These are phyloP conservation scores for Caenorhabditis sp. DNA, from an alignment of 2,888 invertebrate genomes.

Conservation along the genomic window DNA sequence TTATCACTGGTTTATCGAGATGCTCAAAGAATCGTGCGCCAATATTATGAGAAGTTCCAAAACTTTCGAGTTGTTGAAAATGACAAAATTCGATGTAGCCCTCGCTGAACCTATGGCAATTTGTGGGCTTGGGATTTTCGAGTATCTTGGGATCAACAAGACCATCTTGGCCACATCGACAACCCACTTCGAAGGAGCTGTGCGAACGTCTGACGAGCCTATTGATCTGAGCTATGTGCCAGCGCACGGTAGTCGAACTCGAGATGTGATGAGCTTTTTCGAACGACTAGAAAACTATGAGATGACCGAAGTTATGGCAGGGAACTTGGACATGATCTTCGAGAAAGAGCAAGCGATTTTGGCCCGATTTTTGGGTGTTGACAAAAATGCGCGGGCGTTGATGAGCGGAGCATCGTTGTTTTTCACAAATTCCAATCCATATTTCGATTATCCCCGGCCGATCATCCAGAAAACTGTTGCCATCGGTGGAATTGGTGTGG, in stretches of 20 bases:
- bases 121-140: conserved; percentile 11
- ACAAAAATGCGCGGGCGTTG: conserved; percentile 12
- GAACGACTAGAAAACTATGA: neutral
- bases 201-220: conserved; percentile 14
- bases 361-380: conserved; percentile 1
- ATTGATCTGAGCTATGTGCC: conserved; percentile 19
- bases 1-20: neutral
- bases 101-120: conserved; percentile 7
- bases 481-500: conserved; percentile 36
- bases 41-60: neutral
- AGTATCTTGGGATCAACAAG: conserved; percentile 18
- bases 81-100: conserved; percentile 11
- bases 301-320: neutral
- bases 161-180: conserved; percentile 11
- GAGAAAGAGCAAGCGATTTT: conserved; percentile 13
- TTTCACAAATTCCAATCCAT: conserved; percentile 36
- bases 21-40: neutral
- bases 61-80: conserved; percentile 16
- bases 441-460: conserved; percentile 41
- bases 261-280: conserved; percentile 1
- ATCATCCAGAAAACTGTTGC: conserved; percentile 27
- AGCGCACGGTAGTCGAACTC: neutral
- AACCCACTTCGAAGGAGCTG: conserved; percentile 19
- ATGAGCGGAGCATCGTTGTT: conserved; percentile 18
- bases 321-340: conserved; percentile 20